phyloP scores from a whole-genome alignment of 2,113 vertebrate species.

The Peromyscus polionotus region DNA sequence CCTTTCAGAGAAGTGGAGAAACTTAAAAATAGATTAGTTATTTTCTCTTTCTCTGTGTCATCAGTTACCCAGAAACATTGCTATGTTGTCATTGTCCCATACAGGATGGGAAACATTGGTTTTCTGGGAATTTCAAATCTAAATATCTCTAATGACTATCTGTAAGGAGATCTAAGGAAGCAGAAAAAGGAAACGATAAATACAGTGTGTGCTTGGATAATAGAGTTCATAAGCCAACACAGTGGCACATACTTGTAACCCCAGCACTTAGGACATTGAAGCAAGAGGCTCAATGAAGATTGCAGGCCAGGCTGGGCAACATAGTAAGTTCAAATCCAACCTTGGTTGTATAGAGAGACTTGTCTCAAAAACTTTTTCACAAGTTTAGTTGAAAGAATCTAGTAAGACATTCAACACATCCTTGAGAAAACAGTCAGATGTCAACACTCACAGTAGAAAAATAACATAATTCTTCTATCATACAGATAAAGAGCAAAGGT shows the following conservation, averaged over 20 bases:
- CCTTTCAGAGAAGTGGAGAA: slow-evolving; percentile 22
- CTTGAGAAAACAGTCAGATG: background rate
- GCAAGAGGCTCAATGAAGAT: background rate
- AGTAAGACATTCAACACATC: background rate
- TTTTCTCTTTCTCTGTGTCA: background rate
- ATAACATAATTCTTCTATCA: background rate
- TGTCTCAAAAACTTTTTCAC: background rate
- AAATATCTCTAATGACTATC: background rate
- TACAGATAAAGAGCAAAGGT: background rate
- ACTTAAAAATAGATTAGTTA: background rate
- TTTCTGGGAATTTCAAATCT: background rate
- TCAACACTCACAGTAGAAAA: slow-evolving; percentile 3
- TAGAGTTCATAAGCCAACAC: background rate
- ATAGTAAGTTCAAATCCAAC: background rate
- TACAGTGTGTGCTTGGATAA: background rate
- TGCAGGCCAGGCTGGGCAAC: background rate
- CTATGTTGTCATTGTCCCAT: background rate
- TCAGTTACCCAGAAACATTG: background rate
- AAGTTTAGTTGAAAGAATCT: slow-evolving; percentile 12
- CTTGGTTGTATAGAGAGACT: background rate
- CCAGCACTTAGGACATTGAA: background rate
- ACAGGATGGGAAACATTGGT: background rate
- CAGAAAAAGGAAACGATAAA: background rate
- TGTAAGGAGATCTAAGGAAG: background rate
- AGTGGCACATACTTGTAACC: background rate